Conservation (phyloP, 2,888 invertebrate genomes). For the Hermaeophaga mercurialis region DNA sequence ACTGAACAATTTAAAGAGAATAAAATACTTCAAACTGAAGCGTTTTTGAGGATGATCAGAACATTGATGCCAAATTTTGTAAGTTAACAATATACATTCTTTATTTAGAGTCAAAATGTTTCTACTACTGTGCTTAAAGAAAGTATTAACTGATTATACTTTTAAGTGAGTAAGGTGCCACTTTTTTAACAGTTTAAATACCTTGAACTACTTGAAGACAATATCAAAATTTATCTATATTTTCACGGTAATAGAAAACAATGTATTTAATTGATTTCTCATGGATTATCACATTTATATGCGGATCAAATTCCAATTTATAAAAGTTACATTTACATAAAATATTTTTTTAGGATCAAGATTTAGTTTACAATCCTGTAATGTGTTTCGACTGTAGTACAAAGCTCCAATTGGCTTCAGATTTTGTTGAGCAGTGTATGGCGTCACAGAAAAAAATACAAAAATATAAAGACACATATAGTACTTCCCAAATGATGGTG, state of each 20-base stretch:
- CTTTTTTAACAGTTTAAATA: too few relatives aligned
- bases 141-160: too few relatives aligned
- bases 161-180: too few relatives aligned
- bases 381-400: constrained; percentile 12
- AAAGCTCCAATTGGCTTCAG: constrained; percentile 8
- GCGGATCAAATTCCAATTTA: too few relatives aligned
- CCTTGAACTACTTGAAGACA: too few relatives aligned
- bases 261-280: too few relatives aligned
- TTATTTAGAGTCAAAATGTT: too few relatives aligned
- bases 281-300: too few relatives aligned
- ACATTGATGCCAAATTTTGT: constrained; percentile 22
- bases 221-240: too few relatives aligned
- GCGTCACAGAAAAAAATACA: constrained; percentile 6
- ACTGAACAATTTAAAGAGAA: constrained; percentile 8
- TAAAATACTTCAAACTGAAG: constrained; percentile 10
- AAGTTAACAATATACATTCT: background rate
- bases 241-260: too few relatives aligned
- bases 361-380: constrained; percentile 13
- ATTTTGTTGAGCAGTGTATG: constrained; percentile 11
- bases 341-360: constrained; percentile 8
- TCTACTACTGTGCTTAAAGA: too few relatives aligned
- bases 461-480: constrained; percentile 6
- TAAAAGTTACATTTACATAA: background rate
- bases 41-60: constrained; percentile 9
- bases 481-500: background rate